A percentile compares a stretch with the other conserved stretches of the same genome.
phyloP scores from a whole-genome alignment of 2,113 vertebrate genomes.

The Tyto alba region DNA sequence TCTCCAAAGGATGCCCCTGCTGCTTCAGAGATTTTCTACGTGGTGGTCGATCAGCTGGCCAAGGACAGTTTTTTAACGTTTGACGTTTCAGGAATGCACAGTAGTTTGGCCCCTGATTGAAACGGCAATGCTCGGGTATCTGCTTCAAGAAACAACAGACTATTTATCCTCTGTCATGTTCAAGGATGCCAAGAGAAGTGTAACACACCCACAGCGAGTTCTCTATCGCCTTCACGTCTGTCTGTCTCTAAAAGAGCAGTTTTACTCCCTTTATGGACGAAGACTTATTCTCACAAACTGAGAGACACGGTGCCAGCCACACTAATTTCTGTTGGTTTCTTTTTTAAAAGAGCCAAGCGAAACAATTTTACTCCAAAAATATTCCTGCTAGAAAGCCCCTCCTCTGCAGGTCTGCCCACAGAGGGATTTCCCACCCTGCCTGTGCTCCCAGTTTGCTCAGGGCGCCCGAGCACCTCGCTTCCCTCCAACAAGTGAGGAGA shows the following conservation, averaged over 20 bases:
- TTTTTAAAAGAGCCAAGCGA: neutral
- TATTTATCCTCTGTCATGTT: neutral
- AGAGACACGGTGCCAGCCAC: too few relatives aligned
- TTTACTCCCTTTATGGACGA: neutral
- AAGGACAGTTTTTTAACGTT: neutral
- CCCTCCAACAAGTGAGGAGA: neutral
- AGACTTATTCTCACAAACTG: neutral
- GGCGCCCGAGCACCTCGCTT: neutral
- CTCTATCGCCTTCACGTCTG: neutral
- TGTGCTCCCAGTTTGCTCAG: neutral
- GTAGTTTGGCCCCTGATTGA: neutral
- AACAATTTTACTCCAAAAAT: neutral
- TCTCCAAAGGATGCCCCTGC: neutral
- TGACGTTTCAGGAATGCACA: neutral
- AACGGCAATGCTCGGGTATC: accelerated
- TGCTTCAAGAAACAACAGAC: neutral
- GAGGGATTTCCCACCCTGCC: neutral
- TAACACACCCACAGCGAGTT: too few relatives aligned
- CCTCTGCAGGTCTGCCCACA: neutral
- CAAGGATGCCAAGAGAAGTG: neutral
- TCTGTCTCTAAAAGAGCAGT: too few relatives aligned
- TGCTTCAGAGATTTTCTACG: neutral
- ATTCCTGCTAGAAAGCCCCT: neutral
- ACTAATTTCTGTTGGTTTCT: neutral
- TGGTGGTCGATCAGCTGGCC: accelerated